Conservation (phyloP, 2,113 vertebrate genomes). For the Neodon shergylaensis region DNA sequence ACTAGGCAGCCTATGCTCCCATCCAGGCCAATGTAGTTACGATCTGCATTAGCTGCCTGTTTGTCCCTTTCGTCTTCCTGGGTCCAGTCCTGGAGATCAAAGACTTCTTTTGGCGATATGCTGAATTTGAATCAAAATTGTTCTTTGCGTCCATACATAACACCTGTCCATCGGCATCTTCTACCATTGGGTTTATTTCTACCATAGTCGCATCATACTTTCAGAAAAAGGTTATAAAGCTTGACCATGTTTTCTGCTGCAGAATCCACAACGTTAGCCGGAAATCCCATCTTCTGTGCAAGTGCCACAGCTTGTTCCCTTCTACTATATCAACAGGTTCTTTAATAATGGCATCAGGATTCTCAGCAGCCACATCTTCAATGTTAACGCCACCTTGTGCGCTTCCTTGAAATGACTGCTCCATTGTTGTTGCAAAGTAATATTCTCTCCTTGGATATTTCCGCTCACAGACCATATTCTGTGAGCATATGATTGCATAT, state of each 20-base stretch:
- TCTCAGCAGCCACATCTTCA: conserved; percentile 97
- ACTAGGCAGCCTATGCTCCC: conserved; percentile 99
- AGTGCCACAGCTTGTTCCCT: conserved; percentile 95
- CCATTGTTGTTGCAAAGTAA: conserved; percentile 99
- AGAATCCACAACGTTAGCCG: conserved; percentile 90
- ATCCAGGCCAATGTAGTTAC: conserved; percentile 98
- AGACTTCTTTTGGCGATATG: conserved; percentile 95
- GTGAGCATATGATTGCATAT: too few relatives aligned
- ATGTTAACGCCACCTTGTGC: conserved; percentile 98
- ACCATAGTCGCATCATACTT: conserved; percentile 98
- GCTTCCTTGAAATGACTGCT: conserved; percentile 97
- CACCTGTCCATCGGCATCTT: conserved; percentile 96
- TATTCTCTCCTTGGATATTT: conserved; percentile 98
- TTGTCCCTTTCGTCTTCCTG: conserved; percentile 95
- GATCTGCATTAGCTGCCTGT: conserved; percentile 92
- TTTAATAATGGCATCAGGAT: conserved; percentile 97
- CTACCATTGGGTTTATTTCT: conserved; percentile 99
- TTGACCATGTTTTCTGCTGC: conserved; percentile 97
- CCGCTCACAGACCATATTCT: conserved; percentile 97
- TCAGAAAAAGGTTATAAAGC: conserved; percentile 96
- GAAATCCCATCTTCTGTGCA: conserved; percentile 98
- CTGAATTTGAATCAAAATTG: conserved; percentile 97
- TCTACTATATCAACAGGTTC: conserved; percentile 96
- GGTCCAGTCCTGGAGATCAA: conserved; percentile 95
- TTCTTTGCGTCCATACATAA: conserved; percentile 99